These are phyloP conservation scores for Drosophila triauraria DNA, from an alignment of 1,140 invertebrate species.

Conservation along the genomic window DNA sequence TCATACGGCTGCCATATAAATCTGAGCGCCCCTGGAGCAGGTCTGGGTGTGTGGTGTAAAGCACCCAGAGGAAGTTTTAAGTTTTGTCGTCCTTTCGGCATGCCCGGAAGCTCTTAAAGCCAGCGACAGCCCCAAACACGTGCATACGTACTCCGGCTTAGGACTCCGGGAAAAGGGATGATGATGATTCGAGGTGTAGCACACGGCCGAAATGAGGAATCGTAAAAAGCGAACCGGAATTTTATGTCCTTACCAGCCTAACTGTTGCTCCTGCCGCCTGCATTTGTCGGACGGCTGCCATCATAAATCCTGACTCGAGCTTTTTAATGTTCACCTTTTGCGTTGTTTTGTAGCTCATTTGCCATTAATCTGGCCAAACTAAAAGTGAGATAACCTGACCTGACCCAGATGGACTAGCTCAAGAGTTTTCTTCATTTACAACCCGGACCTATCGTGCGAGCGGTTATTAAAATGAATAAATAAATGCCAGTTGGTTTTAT, in stretches of 20 bases:
- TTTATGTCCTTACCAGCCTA: constrained; percentile 41
- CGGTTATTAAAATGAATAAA: constrained; percentile 16
- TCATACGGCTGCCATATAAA: constrained; percentile 23
- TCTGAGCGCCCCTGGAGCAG: constrained; percentile 12
- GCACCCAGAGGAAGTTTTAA: constrained; percentile 60
- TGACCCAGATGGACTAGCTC: constrained; percentile 30
- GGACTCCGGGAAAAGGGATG: constrained; percentile 24
- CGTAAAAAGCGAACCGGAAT: constrained; percentile 40
- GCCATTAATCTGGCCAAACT: constrained; percentile 51
- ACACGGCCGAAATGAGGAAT: constrained; percentile 29
- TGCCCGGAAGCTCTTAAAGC: constrained; percentile 63
- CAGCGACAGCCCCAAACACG: constrained; percentile 36
- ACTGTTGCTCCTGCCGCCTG: constrained; percentile 40
- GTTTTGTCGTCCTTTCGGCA: constrained; percentile 50
- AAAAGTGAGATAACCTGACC: constrained; percentile 25
- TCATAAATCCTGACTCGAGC: constrained; percentile 53
- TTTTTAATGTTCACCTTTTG: constrained; percentile 47
- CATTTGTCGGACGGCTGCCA: constrained; percentile 27
- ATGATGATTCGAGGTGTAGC: constrained; percentile 1
- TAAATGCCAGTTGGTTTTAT: constrained; percentile 3
- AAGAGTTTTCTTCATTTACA: constrained; percentile 18
- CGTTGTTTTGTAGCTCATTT: constrained; percentile 58
- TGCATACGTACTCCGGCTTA: constrained; percentile 41
- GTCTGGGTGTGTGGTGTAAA: constrained; percentile 14
- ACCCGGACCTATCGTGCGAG: neutral